phyloP scores from a whole-genome alignment of 2,113 vertebrate species.

The Clarias macrocephalus region DNA sequence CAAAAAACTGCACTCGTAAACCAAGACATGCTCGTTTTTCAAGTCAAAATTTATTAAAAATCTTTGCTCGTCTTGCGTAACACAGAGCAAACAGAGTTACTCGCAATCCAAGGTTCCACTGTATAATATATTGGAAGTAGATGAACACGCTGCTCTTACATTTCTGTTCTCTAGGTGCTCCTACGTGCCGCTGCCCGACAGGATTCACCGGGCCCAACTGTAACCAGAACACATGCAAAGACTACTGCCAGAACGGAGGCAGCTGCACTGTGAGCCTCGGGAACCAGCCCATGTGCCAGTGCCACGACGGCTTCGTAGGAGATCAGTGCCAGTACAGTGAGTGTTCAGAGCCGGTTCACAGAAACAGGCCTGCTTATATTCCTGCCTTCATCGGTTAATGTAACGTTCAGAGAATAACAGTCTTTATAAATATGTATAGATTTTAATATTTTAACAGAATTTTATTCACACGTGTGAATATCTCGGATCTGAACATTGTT shows the following conservation, averaged over 20 bases:
- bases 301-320: constrained; percentile 77
- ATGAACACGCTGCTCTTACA: neutral
- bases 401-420: neutral
- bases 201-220: constrained; percentile 91
- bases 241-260: constrained; percentile 86
- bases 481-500: no score
- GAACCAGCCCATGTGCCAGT: constrained; percentile 92
- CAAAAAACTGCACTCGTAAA: no score
- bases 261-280: constrained; percentile 88
- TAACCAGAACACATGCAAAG: constrained; percentile 81
- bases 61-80: no score
- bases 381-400: neutral
- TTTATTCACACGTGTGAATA: no score
- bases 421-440: neutral
- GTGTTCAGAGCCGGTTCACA: constrained; percentile 57
- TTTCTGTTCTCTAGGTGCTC: constrained; percentile 73
- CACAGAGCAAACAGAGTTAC: no score
- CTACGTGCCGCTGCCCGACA: constrained; percentile 90
- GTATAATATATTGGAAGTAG: no score
- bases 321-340: constrained; percentile 95
- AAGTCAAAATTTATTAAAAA: no score
- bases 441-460: neutral
- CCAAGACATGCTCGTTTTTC: no score
- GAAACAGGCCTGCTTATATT: neutral
- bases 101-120: no score